Base-by-base conservation (phyloP, 2,797 vertebrate genomes). In the Spondyliosoma cantharus region DNA sequence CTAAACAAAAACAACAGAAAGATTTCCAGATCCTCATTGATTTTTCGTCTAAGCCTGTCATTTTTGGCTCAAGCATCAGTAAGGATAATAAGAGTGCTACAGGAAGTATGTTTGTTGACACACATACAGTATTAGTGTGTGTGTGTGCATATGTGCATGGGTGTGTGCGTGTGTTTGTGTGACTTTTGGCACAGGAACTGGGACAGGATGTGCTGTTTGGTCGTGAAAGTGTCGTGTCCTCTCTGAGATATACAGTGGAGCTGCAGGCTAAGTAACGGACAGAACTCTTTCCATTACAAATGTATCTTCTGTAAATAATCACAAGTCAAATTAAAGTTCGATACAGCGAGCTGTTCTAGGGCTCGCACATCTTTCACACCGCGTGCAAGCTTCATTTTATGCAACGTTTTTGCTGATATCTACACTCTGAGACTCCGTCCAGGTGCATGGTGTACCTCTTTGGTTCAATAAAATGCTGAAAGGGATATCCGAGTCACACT, bases 171-270 rank as follows among this genome's bases (percentile, higher is more conserved):
- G 9, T 43, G 43, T 63, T 19, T 85, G 58, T 84, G 72, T 74
- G 11, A 70, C 5, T 71, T 89, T 76, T 91, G 90, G 88, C 86
- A 57, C 66, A 71, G 37, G 22, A 63, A 74, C 22, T 20, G 59
- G 37, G 81, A 91, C 87, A 89, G 90, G 90, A 91, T 88, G 87
- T 88, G 50, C 58, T 84, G 71, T 85, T 86, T 88, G 24, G 73
- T 89, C 76, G 29, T 85, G 45, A 80, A 80, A 79, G 81, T 91
- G 84, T 88, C 48, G 49, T 79, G 80, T 86, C 53, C 65, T 81
- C 46, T 74, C 42, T 32, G 24, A 83, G 69, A 52, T 37, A 64
- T 52, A 82, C 50, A 66, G 78, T 77, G 56, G 61, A 64, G 42
- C 53, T 76, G 59, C 72, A 65, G 48, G 17, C 56, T 24, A 15